These are phyloP conservation scores for Palythoa caribaeorum DNA, from an alignment of 92 coral and sea anemone species.

Conservation along the genomic window DNA sequence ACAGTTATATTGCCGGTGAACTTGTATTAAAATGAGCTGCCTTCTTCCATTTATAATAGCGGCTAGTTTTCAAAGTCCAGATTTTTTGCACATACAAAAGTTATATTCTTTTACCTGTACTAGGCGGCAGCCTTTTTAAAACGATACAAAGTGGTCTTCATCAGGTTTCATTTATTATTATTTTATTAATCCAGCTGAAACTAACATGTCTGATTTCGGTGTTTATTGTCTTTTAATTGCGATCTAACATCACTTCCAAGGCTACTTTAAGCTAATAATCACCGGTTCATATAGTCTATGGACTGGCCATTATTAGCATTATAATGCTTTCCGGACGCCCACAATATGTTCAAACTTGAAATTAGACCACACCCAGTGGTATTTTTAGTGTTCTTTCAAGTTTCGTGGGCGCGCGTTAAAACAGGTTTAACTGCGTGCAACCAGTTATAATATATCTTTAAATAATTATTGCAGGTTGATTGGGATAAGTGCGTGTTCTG, in stretches of 20 bases:
- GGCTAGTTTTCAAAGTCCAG: conserved; percentile 5
- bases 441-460: background rate
- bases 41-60: conserved; percentile 10
- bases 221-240: background rate
- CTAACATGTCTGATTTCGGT: conserved; percentile 4
- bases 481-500: conserved; percentile 3
- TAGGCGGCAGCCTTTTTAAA: background rate
- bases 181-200: conserved; percentile 12
- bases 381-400: background rate
- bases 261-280: too few species aligned
- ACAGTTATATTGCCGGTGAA: background rate
- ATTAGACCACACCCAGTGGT: conserved; percentile 2
- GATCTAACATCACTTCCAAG: background rate
- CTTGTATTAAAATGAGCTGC: background rate
- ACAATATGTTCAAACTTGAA: conserved; percentile 6
- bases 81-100: background rate
- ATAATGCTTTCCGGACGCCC: conserved; percentile 9
- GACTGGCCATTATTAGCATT: conserved; percentile 8
- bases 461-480: conserved; percentile 2
- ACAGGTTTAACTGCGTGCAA: background rate
- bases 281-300: background rate
- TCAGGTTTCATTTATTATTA: background rate
- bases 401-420: background rate
- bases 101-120: background rate
- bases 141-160: conserved; percentile 7